Base-by-base conservation (phyloP, 1,140 invertebrate genomes). In the Drosophila ficusphila region DNA sequence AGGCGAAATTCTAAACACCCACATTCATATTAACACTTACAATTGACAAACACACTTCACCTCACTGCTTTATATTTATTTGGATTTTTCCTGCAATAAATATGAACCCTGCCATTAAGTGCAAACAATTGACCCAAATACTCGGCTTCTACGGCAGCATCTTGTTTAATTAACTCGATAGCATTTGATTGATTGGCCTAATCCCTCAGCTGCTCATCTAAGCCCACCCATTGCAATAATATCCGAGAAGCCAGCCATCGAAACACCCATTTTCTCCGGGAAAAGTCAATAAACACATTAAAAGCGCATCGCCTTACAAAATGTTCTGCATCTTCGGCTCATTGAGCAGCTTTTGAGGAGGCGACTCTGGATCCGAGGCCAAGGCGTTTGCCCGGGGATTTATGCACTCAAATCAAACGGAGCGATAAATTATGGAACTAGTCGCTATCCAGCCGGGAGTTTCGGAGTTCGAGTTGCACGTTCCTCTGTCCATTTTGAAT, bases 271-370 rank as follows among this genome's bases (percentile, higher is more conserved):
- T 68, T 46, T 6, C 29, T 12, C 19, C 25, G 4, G n/a, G 21
- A 19, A 62, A 69, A 78, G 74, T 89, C 82, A 88, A 82, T 75
- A 61, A 88, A 82, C 82, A 68, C 78, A 88, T 88, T 88, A 76
- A 76, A 61, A 82, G 74, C 57, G 39, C 82, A 88, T 82, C 51
- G 33, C 5, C 48, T 38, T 41, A 47, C 58, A 47, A 49, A 75
- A 60, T 69, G 47, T 51, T 57, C 44, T 52, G 60, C 69, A 76
- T 89, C 79, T 82, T 76, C 78, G 70, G 61, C 74, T 78, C 81
- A 86, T 88, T 89, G 82, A 64, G 47, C 52, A 62, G 58, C 54
- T 60, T 33, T 56, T 16, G 38, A 33, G 47, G 8, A 53, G 36
- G n/a, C 12, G 11, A 44, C 9, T n/a, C 8, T 14, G 21, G 18